Conservation (phyloP, 2,797 vertebrate species). For the Parauchenoglanis ngamensis region DNA sequence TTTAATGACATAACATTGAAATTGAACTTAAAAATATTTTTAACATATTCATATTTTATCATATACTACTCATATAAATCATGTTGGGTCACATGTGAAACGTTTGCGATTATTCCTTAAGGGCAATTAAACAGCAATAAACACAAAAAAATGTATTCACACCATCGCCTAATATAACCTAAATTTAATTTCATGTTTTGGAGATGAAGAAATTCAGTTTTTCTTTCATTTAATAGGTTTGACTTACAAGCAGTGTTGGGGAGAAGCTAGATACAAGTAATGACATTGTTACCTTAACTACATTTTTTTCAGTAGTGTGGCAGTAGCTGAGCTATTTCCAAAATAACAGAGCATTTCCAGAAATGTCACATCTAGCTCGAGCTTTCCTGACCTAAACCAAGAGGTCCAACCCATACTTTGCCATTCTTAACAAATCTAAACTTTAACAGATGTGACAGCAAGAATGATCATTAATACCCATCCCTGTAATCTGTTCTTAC, state of each 20-base stretch:
- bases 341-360: background rate
- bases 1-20: too few species aligned
- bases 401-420: too few species aligned
- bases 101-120: background rate
- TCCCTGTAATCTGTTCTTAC: background rate
- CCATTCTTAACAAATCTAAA: background rate
- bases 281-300: background rate
- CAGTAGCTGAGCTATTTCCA: background rate
- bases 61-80: background rate
- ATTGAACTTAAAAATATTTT: background rate
- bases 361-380: background rate
- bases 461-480: background rate
- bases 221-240: background rate
- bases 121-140: background rate
- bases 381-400: background rate
- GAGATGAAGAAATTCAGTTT: background rate
- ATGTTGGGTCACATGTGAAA: background rate
- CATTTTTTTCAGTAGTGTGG: background rate
- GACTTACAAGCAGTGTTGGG: background rate
- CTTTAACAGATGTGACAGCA: background rate
- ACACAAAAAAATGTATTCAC: background rate
- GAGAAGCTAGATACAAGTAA: background rate
- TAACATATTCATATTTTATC: background rate
- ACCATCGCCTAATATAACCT: background rate
- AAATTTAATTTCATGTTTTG: background rate